Evolutionary conservation across 1,140 invertebrate genomes (phyloP), one percentile per base, ranked within the genome.

Genomic region (Platyura marginata): DNA sequence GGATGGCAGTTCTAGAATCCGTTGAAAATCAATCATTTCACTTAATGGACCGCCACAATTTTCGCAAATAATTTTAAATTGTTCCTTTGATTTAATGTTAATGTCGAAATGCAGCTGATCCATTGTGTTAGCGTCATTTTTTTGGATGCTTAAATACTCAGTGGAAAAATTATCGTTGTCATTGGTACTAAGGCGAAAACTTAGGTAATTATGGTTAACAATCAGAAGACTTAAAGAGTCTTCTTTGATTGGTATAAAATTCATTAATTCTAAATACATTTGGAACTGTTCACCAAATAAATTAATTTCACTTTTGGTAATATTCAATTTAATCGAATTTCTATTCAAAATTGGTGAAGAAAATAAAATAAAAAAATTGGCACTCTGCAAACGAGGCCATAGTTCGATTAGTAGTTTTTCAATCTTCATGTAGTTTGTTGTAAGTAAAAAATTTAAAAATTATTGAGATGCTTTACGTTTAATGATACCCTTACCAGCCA

Each of bases 341-440:
- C n/a, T n/a, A n/a, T n/a, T n/a, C n/a, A n/a, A n/a, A n/a, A 38
- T 18, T 18, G 10, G n/a, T 38, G 3, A 2, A 18, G n/a, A 10
- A 20, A 38, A 38, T 4, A 38, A 18, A 18, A 38, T 38, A 13
- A 38, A 38, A 38, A 38, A 38, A 38, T 38, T 38, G 5, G 36
- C 36, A 18, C 16, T 11, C 19, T 38, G n/a, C 36, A 38, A 38
- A 38, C 36, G 36, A 4, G 36, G 20, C 4, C 10, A 38, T 18
- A 18, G 20, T 18, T 38, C 36, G 18, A 38, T 38, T 11, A 38
- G 19, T 6, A 38, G 16, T 18, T 34, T 34, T 13, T 34, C 32
- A 34, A 34, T 34, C 16, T 34, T 34, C 32, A 34, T 34, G 32
- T 11, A 8, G 25, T 8, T 8, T 29, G 6, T 29, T 6, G 6